Conservation (phyloP, 2,113 vertebrate genomes). For the Poeciliopsis retropinna region DNA sequence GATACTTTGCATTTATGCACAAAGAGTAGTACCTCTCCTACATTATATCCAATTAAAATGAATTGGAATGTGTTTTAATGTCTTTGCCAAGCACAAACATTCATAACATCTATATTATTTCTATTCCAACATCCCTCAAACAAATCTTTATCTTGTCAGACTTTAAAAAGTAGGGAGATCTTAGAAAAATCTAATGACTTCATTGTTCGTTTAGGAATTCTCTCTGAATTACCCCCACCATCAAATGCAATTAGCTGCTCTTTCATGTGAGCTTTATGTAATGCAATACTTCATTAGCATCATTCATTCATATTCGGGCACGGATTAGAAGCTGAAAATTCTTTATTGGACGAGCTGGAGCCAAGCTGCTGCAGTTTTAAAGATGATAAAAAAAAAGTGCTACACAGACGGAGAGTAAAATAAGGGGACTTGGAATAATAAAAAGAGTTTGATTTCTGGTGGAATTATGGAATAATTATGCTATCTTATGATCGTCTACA, state of each 20-base stretch:
- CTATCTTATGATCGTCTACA: conserved; percentile 95
- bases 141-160: conserved; percentile 66
- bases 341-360: conserved; percentile 98
- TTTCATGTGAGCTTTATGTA: conserved; percentile 99
- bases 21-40: neutral
- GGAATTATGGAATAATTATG: conserved; percentile 99
- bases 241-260: conserved; percentile 99
- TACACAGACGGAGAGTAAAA: conserved; percentile 62
- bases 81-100: neutral
- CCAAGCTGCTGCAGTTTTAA: conserved; percentile 94
- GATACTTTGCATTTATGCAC: neutral
- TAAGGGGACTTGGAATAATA: conserved; percentile 88
- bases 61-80: neutral
- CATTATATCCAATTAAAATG: neutral
- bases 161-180: conserved; percentile 78
- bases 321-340: conserved; percentile 98
- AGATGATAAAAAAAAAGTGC: conserved; percentile 86
- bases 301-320: conserved; percentile 99
- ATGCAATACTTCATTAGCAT: conserved; percentile 99
- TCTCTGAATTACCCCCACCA: conserved; percentile 95
- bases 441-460: conserved; percentile 96
- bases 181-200: conserved; percentile 87
- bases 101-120: neutral
- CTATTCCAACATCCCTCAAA: neutral
- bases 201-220: conserved; percentile 94